Evolutionary conservation across 30 jellyfish, hydroid and myxozoan genomes (phyloP).

Genomic region (Aurelia sp.): DNA sequence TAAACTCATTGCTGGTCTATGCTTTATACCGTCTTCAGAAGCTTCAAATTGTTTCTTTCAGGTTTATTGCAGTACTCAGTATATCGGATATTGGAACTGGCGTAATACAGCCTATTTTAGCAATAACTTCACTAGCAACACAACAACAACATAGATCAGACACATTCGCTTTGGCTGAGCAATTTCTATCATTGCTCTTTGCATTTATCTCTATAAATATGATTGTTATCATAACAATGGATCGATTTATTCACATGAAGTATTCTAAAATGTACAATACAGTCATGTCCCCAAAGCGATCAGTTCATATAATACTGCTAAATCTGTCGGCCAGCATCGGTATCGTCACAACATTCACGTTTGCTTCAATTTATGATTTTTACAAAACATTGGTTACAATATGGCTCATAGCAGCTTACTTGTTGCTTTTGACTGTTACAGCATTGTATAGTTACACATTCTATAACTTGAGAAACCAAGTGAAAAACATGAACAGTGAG

Average conservation of each 20-base stretch:
- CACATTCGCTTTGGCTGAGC: background rate
- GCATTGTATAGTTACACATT: background rate
- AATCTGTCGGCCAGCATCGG: too few relatives aligned
- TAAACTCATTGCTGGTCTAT: background rate
- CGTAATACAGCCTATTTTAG: background rate
- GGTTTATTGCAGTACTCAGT: background rate
- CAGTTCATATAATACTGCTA: too few relatives aligned
- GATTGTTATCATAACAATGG: constrained; percentile 9
- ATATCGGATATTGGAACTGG: background rate
- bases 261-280: background rate
- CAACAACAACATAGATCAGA: background rate
- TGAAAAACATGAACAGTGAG: background rate
- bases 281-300: background rate
- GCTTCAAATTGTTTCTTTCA: background rate
- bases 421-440: too few relatives aligned
- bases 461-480: background rate
- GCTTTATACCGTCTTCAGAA: background rate
- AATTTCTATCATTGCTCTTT: background rate
- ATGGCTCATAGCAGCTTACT: background rate
- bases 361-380: too few relatives aligned
- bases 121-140: too few relatives aligned
- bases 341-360: too few relatives aligned
- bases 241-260: constrained; percentile 19
- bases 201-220: background rate
- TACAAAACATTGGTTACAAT: too few relatives aligned